These are phyloP conservation scores for Triplophysa rosa DNA, from an alignment of 2,113 vertebrate genomes.

Conservation along the genomic window DNA sequence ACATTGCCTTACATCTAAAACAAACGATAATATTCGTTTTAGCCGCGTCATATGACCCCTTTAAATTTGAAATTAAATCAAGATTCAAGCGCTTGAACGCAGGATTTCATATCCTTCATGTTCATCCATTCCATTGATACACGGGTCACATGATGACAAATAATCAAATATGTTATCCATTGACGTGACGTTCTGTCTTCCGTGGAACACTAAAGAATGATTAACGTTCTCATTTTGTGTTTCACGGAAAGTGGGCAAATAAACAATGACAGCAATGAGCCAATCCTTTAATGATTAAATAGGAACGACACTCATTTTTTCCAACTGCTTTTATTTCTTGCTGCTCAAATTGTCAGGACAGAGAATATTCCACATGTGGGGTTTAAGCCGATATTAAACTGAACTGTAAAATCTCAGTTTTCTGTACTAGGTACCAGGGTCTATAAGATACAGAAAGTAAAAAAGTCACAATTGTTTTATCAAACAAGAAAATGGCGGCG, in stretches of 20 bases:
- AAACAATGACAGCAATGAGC: not conserved
- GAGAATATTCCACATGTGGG: not conserved
- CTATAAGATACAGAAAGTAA: constrained; percentile 5
- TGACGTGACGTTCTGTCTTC: too few relatives aligned
- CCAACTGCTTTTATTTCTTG: constrained; percentile 36
- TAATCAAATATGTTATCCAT: too few relatives aligned
- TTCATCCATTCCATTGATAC: too few relatives aligned
- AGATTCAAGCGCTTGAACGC: constrained; percentile 2
- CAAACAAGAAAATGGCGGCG: not conserved
- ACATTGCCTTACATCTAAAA: too few relatives aligned
- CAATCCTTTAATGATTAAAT: not conserved
- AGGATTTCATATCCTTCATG: not conserved
- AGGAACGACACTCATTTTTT: constrained; percentile 11
- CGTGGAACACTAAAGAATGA: too few relatives aligned
- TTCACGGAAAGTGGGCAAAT: not conserved
- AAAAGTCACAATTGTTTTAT: constrained; percentile 18
- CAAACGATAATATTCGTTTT: too few relatives aligned
- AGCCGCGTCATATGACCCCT: too few relatives aligned
- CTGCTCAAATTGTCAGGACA: not conserved
- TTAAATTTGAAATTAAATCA: too few relatives aligned
- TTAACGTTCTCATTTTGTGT: not conserved
- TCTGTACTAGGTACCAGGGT: not conserved
- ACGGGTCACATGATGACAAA: too few relatives aligned
- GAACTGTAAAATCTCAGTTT: not conserved
- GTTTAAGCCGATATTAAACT: not conserved